Conservation (phyloP, 2,797 vertebrate species). For the Eulemur mongoz region DNA sequence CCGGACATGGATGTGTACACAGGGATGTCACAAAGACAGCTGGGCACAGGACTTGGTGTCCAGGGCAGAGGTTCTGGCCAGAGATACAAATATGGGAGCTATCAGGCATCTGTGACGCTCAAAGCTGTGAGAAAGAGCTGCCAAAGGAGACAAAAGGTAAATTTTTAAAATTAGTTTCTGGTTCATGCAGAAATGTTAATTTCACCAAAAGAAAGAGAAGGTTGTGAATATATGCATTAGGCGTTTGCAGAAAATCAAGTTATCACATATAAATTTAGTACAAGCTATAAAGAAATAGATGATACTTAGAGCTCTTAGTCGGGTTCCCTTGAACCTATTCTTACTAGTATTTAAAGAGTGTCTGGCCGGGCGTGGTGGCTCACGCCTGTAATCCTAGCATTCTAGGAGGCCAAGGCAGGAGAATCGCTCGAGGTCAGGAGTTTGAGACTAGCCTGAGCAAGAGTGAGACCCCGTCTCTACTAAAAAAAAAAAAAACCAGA, state of each 20-base stretch:
- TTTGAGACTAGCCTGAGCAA: too few species aligned
- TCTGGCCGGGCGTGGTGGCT: too few species aligned
- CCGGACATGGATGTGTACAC: accelerated
- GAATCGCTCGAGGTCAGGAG: too few species aligned
- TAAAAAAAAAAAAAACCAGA: too few species aligned
- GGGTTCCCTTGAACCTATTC: not conserved
- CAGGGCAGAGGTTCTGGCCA: not conserved
- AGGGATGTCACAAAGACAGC: too few species aligned
- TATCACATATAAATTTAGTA: not conserved
- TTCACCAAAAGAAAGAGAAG: not conserved
- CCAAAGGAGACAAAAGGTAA: not conserved
- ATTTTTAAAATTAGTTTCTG: not conserved
- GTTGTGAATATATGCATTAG: not conserved
- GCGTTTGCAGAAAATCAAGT: not conserved
- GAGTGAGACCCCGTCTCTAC: too few species aligned
- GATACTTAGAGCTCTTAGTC: not conserved
- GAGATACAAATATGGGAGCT: not conserved
- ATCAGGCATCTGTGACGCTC: not conserved
- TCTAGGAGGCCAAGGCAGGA: too few species aligned
- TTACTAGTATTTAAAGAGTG: not conserved
- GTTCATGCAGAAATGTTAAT: not conserved
- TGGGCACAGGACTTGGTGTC: accelerated
- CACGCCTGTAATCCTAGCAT: too few species aligned
- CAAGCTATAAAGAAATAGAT: not conserved
- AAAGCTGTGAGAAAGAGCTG: not conserved